Conservation (phyloP, 23 tunicate genomes). For the Styela plicata region DNA sequence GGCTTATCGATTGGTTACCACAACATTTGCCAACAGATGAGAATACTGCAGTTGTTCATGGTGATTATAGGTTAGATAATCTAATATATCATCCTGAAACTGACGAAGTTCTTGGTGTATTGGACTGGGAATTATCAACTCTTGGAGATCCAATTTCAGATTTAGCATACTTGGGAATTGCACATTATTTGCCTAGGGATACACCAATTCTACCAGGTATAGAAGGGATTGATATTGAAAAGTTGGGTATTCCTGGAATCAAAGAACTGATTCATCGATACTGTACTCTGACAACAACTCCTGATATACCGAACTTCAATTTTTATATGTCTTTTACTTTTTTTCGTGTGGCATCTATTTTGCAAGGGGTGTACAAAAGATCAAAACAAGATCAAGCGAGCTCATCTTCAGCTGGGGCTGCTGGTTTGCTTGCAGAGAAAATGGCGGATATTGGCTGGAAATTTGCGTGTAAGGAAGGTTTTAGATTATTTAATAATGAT, state of each 20-base stretch:
- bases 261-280: constrained; percentile 66
- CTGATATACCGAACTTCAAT: constrained; percentile 58
- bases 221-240: constrained; percentile 56
- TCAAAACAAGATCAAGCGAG: constrained; percentile 90
- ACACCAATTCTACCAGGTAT: constrained; percentile 80
- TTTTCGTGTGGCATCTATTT: constrained; percentile 87
- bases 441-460: constrained; percentile 91
- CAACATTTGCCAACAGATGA: constrained; percentile 68
- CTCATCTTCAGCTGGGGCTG: constrained; percentile 54
- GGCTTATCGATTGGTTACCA: constrained; percentile 87
- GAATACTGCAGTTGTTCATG: constrained; percentile 79
- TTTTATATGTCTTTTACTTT: constrained; percentile 95
- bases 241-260: constrained; percentile 73
- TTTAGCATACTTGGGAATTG: constrained; percentile 66
- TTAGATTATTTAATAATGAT: constrained; percentile 50
- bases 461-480: constrained; percentile 89
- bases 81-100: constrained; percentile 63
- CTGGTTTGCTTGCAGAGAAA: constrained; percentile 64
- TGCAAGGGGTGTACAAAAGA: constrained; percentile 95
- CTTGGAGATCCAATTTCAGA: constrained; percentile 96
- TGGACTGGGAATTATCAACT: constrained; percentile 99
- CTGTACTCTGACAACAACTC: constrained; percentile 39
- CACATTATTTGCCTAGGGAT: constrained; percentile 63
- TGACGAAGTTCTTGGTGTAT: constrained; percentile 61
- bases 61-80: constrained; percentile 89